A percentile compares a stretch with the other conserved stretches of the same genome.
Evolutionary conservation across 2,113 vertebrate species (phyloP).

Genomic region (Gorsachius goisagi): DNA sequence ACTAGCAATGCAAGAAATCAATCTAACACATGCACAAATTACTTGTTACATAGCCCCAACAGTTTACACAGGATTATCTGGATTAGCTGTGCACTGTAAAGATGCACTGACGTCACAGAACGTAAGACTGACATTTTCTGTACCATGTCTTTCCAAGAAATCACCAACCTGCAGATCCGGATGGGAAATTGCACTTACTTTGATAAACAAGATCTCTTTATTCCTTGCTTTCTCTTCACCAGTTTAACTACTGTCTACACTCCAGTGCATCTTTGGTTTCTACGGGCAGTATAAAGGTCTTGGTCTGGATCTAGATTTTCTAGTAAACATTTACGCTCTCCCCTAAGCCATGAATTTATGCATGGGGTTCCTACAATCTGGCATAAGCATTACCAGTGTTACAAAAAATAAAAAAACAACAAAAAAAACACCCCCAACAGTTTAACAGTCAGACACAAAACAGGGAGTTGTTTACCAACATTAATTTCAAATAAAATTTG

Average conservation of each 20-base stretch:
- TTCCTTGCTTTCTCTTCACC: not conserved
- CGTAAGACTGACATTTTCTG: not conserved
- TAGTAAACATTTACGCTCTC: not conserved
- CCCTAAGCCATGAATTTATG: not conserved
- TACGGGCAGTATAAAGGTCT: not conserved
- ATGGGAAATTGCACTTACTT: not conserved
- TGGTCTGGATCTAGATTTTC: not conserved
- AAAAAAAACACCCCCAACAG: not conserved
- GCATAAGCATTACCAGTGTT: not conserved
- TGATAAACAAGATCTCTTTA: not conserved
- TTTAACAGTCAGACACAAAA: not conserved
- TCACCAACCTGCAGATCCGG: not conserved
- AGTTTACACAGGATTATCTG: not conserved
- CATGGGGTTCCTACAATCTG: not conserved
- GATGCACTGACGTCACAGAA: not conserved
- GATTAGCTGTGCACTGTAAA: not conserved
- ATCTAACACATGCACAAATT: not conserved
- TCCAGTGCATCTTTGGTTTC: not conserved
- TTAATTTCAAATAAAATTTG: not conserved
- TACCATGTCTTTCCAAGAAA: not conserved
- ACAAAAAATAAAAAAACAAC: too few species aligned
- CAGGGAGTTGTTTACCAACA: not conserved
- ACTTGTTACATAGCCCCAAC: not conserved
- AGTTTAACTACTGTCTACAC: not conserved
- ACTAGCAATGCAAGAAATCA: not conserved